Conservation (phyloP, 2,113 vertebrate genomes). For the Sturnira hondurensis region DNA sequence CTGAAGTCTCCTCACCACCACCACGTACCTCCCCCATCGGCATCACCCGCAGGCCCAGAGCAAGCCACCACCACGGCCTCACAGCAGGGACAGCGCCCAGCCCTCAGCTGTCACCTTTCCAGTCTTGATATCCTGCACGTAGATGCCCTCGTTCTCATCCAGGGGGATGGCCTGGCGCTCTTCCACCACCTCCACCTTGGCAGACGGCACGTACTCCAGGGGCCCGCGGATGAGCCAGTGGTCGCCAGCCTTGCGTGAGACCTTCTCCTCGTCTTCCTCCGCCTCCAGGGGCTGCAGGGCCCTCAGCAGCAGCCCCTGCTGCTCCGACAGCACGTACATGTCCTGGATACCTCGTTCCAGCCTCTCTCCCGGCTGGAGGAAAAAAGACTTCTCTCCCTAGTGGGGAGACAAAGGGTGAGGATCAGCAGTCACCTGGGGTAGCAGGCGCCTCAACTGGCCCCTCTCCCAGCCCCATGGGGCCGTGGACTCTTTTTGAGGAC, state of each 20-base stretch:
- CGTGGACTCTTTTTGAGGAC: neutral
- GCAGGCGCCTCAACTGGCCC: neutral
- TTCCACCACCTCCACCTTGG: conserved; percentile 86
- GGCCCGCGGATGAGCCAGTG: conserved; percentile 92
- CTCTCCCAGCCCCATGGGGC: neutral
- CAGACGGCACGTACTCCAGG: conserved; percentile 89
- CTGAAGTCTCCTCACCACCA: too few relatives aligned
- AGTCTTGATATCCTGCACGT: conserved; percentile 88
- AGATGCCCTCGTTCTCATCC: conserved; percentile 93
- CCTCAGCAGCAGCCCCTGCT: conserved; percentile 89
- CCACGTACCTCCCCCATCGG: fast-evolving
- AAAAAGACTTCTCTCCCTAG: conserved; percentile 93
- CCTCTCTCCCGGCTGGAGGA: conserved; percentile 88
- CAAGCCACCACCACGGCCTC: neutral
- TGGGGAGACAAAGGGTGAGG: neutral
- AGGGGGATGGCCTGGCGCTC: conserved; percentile 85
- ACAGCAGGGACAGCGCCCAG: fast-evolving
- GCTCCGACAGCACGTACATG: conserved; percentile 89
- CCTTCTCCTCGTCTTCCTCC: conserved; percentile 67
- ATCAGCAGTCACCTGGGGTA: fast-evolving
- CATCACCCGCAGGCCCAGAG: neutral
- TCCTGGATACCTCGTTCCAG: conserved; percentile 90
- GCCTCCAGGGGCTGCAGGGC: conserved; percentile 87
- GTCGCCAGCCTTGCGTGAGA: conserved; percentile 83
- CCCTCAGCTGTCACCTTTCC: conserved; percentile 83